These are phyloP conservation scores for Ophion obscuratus DNA, from an alignment of 2,888 invertebrate species.

Conservation along the genomic window DNA sequence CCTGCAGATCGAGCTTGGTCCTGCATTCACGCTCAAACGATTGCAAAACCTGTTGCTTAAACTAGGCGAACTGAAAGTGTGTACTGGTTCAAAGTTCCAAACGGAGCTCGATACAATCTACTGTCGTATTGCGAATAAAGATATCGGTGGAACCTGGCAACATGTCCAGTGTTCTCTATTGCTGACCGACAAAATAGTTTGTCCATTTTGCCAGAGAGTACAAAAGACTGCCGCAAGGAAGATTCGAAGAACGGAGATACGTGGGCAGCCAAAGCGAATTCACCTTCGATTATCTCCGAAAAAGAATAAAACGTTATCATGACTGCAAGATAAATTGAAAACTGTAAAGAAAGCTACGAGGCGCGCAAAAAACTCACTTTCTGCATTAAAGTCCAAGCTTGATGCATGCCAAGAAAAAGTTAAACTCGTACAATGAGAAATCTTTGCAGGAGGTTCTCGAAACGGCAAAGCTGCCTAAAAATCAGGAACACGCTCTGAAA, in stretches of 20 bases:
- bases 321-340: conserved; percentile 20
- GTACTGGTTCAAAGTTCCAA: conserved; percentile 36
- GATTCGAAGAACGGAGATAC: conserved; percentile 25
- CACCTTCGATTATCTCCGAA: conserved; percentile 27
- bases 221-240: conserved; percentile 15
- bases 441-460: conserved; percentile 26
- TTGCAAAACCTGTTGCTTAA: conserved; percentile 33
- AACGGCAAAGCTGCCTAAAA: conserved; percentile 27
- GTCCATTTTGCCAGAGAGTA: conserved; percentile 34
- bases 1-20: conserved; percentile 30
- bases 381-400: conserved; percentile 27
- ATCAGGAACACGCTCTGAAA: conserved; percentile 23
- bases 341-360: conserved; percentile 28
- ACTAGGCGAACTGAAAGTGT: conserved; percentile 34
- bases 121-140: conserved; percentile 32
- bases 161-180: conserved; percentile 19
- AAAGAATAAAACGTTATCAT: conserved; percentile 26
- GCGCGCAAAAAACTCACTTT: conserved; percentile 28
- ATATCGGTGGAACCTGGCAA: conserved; percentile 31
- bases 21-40: conserved; percentile 23
- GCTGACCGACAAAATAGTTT: conserved; percentile 15
- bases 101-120: conserved; percentile 36
- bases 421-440: conserved; percentile 35
- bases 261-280: conserved; percentile 32
- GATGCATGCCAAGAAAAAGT: conserved; percentile 37